phyloP scores from a whole-genome alignment of 2,797 vertebrate genomes.

The Lerista edwardsae region DNA sequence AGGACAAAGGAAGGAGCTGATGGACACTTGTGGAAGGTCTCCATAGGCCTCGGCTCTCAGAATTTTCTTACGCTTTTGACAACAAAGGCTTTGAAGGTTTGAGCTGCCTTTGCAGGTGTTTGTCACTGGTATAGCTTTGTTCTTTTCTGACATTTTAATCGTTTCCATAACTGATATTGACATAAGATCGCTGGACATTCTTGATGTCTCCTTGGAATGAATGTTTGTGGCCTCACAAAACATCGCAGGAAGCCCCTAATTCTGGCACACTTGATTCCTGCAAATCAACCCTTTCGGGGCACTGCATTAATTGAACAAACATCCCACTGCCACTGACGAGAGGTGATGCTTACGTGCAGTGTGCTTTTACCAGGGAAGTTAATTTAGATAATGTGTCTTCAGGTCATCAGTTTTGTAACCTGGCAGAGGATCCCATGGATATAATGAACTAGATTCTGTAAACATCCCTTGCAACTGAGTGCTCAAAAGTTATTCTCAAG shows the following conservation, averaged over 20 bases:
- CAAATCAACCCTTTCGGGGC: not conserved
- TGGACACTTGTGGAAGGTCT: not conserved
- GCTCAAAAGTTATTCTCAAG: too few relatives aligned
- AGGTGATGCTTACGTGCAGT: not conserved
- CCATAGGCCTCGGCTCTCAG: not conserved
- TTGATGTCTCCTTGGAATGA: not conserved
- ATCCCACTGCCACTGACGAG: too few relatives aligned
- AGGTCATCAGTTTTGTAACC: not conserved
- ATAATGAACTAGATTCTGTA: too few relatives aligned
- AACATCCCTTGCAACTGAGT: too few relatives aligned
- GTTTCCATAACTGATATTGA: not conserved
- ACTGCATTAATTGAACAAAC: not conserved
- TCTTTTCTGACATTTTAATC: conserved; percentile 2
- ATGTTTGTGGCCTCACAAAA: not conserved
- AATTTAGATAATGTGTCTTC: not conserved
- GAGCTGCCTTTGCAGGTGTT: not conserved
- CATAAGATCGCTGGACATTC: not conserved
- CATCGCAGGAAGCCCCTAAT: not conserved
- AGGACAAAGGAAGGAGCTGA: not conserved
- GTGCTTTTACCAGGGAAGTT: not conserved
- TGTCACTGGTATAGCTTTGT: not conserved
- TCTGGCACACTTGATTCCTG: too few relatives aligned
- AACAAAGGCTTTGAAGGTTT: not conserved
- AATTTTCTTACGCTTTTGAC: not conserved
- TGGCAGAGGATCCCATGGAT: too few relatives aligned